Percentiles rank a stretch among this genome's conserved stretches.
Conservation (phyloP, 2,113 vertebrate species). For the Pseudopipra pipra region DNA sequence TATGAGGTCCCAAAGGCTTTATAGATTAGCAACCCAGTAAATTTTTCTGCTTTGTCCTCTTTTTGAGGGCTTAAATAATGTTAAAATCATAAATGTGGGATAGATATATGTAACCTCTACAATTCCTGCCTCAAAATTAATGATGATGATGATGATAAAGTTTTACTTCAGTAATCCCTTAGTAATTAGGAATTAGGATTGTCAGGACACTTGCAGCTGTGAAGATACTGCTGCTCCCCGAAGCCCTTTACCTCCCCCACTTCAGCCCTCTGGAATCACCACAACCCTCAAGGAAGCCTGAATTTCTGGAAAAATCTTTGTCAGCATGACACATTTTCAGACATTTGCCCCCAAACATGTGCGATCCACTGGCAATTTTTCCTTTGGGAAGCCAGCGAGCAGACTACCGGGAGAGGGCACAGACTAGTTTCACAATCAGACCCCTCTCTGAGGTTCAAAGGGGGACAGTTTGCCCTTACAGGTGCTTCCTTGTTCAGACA, state of each 20-base stretch:
- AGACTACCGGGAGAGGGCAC: not conserved
- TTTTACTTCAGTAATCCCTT: not conserved
- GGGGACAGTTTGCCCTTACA: accelerated
- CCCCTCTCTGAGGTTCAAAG: not conserved
- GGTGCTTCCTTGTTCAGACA: not conserved
- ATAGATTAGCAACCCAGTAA: not conserved
- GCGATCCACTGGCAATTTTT: not conserved
- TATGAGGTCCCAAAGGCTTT: not conserved
- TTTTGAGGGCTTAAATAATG: not conserved
- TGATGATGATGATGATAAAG: not conserved
- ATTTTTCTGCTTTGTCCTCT: not conserved
- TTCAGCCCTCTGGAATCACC: not conserved
- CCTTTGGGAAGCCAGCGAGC: not conserved
- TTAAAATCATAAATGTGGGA: not conserved
- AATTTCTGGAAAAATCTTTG: not conserved
- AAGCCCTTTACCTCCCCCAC: not conserved
- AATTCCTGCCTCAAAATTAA: not conserved
- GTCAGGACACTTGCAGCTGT: not conserved
- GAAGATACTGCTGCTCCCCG: not conserved
- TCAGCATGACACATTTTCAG: not conserved
- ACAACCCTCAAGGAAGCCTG: not conserved
- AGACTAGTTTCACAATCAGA: not conserved
- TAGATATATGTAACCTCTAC: not conserved
- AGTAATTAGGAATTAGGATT: not conserved
- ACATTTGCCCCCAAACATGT: not conserved